Percentiles rank a stretch among this genome's conserved stretches.
These are phyloP conservation scores for Agrochola lychnidis DNA, from an alignment of 2,888 invertebrate genomes.

Conservation along the genomic window DNA sequence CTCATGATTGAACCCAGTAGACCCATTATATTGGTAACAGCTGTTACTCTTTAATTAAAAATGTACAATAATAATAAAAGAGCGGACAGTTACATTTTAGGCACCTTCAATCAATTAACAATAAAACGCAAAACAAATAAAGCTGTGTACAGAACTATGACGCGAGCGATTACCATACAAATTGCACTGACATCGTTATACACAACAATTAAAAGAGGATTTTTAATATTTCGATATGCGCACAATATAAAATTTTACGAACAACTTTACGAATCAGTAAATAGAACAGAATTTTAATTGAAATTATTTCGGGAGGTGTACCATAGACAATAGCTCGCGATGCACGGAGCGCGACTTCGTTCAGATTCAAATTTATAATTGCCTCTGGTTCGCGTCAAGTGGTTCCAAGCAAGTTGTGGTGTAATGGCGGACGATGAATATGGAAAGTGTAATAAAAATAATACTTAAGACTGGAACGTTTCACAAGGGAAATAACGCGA, in stretches of 20 bases:
- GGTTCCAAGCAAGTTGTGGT: conserved; percentile 34
- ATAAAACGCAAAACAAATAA: conserved; percentile 55
- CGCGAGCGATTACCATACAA: conserved; percentile 64
- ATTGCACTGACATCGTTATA: conserved; percentile 46
- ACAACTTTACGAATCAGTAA: conserved; percentile 50
- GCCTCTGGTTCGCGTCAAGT: conserved; percentile 34
- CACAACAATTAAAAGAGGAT: conserved; percentile 48
- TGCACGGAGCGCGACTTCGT: conserved; percentile 40
- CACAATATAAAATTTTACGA: conserved; percentile 57
- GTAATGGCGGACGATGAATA: conserved; percentile 12
- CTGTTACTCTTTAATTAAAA: conserved; percentile 51
- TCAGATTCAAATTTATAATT: conserved; percentile 60
- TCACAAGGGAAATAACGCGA: conserved; percentile 49
- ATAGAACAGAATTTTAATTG: conserved; percentile 67
- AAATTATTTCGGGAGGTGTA: conserved; percentile 54
- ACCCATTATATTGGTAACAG: conserved; percentile 45
- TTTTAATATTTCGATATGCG: conserved; percentile 59
- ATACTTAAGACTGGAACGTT: neutral
- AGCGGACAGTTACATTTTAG: conserved; percentile 39
- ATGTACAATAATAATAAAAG: conserved; percentile 44
- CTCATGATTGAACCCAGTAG: conserved; percentile 4
- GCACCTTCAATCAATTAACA: conserved; percentile 57
- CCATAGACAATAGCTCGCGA: conserved; percentile 52
- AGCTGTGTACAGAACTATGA: conserved; percentile 54
- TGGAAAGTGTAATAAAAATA: conserved; percentile 2